These are phyloP conservation scores for Girardinichthys multiradiatus DNA, from an alignment of 2,113 vertebrate species.

Conservation along the genomic window DNA sequence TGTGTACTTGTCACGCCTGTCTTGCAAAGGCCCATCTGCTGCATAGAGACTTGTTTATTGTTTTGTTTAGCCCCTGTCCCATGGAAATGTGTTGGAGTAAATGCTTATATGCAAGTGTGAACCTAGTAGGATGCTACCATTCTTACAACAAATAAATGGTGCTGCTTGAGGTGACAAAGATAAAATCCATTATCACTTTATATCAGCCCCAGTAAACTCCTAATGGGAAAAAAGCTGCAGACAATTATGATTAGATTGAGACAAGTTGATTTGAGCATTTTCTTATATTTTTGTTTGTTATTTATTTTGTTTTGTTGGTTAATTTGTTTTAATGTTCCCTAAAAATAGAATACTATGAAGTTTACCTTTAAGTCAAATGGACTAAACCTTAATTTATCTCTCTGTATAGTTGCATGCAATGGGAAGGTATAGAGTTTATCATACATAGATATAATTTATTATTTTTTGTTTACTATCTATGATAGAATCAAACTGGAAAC, in stretches of 20 bases:
- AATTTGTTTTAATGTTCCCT: too few species aligned
- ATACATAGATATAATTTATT: too few species aligned
- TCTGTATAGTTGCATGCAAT: too few species aligned
- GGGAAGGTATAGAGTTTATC: too few species aligned
- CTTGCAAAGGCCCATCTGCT: conserved; percentile 61
- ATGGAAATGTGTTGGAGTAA: conserved; percentile 40
- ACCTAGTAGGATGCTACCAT: conserved; percentile 9
- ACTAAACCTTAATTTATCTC: too few species aligned
- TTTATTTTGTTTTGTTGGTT: neutral
- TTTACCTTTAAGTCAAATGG: too few species aligned
- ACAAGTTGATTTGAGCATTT: neutral
- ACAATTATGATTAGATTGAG: neutral
- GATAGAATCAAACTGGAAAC: too few species aligned
- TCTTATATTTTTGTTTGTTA: neutral
- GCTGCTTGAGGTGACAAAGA: conserved; percentile 7
- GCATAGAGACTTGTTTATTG: conserved; percentile 62
- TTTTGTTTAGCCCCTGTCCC: conserved; percentile 56
- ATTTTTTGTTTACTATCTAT: too few species aligned
- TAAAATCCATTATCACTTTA: conserved; percentile 30
- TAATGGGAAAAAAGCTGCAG: conserved; percentile 3
- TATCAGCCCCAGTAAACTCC: conserved; percentile 24
- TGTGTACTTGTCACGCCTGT: conserved; percentile 62
- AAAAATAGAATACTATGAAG: too few species aligned
- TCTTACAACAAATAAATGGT: conserved; percentile 11
- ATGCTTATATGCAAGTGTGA: conserved; percentile 25